Conservation (phyloP, 1,140 invertebrate genomes). For the Adoxophyes honmai region DNA sequence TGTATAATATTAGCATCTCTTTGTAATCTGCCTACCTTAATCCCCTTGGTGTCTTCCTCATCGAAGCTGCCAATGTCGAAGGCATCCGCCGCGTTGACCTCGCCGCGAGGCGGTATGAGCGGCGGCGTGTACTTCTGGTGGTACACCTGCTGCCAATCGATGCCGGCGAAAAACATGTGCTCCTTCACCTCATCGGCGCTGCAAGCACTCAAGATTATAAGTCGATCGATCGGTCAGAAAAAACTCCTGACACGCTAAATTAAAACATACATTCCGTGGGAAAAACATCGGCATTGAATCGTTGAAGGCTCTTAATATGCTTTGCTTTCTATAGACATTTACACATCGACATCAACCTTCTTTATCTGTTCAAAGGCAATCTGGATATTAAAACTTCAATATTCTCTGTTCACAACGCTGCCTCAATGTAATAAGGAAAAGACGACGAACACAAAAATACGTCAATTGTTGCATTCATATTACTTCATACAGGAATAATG, state of each 20-base stretch:
- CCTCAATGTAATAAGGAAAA: slow-evolving; percentile 8
- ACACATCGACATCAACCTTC: background rate
- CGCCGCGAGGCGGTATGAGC: slow-evolving; percentile 97
- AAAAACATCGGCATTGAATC: background rate
- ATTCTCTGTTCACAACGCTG: background rate
- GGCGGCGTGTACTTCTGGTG: slow-evolving; percentile 99
- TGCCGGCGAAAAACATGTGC: slow-evolving; percentile 97
- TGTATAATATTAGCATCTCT: no score
- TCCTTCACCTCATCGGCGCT: slow-evolving; percentile 98
- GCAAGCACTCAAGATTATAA: slow-evolving; percentile 20
- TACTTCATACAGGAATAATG: slow-evolving; percentile 10
- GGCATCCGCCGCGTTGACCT: slow-evolving; percentile 99
- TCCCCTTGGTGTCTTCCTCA: slow-evolving; percentile 99
- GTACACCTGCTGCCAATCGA: slow-evolving; percentile 99
- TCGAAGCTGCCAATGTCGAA: slow-evolving; percentile 99
- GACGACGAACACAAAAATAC: slow-evolving; percentile 4
- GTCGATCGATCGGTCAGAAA: background rate
- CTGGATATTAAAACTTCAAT: background rate
- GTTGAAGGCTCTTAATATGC: background rate
- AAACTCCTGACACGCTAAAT: background rate
- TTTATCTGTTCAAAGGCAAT: no score
- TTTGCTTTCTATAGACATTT: background rate
- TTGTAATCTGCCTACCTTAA: slow-evolving; percentile 94
- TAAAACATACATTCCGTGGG: slow-evolving; percentile 8
- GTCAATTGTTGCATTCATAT: slow-evolving; percentile 10